Conservation (phyloP, 2,113 vertebrate genomes). For the Chiloscyllium plagiosum region DNA sequence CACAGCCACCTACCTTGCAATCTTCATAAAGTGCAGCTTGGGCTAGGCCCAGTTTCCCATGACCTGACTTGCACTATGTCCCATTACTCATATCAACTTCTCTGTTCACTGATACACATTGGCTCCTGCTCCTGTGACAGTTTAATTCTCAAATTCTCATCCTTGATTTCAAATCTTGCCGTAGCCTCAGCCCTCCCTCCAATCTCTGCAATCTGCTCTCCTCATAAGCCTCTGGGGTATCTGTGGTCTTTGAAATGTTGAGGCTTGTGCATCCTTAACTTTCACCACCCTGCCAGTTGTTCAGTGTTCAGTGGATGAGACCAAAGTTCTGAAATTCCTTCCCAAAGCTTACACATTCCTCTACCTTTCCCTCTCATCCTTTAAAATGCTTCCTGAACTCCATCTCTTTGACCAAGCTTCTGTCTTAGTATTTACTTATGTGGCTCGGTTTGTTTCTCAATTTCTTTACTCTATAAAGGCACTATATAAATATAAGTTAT, state of each 20-base stretch:
- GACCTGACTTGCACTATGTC: no score
- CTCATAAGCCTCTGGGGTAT: not conserved
- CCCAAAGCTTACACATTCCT: not conserved
- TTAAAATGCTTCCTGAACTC: not conserved
- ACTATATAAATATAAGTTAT: not conserved
- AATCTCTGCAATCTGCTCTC: not conserved
- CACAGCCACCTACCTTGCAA: no score
- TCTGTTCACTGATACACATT: no score
- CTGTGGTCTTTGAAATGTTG: not conserved
- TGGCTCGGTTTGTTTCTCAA: not conserved
- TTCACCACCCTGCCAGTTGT: not conserved
- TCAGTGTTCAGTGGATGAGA: not conserved
- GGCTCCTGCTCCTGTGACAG: no score
- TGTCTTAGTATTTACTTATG: not conserved
- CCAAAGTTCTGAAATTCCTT: not conserved
- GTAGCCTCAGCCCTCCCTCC: no score
- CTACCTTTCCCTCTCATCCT: not conserved
- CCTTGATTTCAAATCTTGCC: no score
- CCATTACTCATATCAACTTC: no score
- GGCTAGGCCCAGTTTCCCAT: no score
- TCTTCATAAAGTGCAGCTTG: no score
- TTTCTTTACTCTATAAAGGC: not conserved
- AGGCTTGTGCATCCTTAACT: not conserved
- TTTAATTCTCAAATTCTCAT: no score
- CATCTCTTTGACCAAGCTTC: not conserved